phyloP scores from a whole-genome alignment of 2,797 vertebrate species.

The Rhinoraja longicauda region DNA sequence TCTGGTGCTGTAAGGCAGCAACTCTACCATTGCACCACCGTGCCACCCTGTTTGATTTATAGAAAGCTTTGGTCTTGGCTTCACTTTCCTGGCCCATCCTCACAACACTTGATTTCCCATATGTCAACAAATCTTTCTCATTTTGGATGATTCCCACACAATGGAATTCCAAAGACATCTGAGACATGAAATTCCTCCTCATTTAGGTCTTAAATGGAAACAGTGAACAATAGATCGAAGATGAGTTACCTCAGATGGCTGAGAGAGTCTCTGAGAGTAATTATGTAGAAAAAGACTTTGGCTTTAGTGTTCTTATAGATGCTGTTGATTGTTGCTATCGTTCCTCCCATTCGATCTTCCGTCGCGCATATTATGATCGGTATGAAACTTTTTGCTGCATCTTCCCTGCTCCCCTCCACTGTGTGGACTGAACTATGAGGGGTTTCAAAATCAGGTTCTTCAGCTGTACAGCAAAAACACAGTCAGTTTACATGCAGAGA shows the following conservation, averaged over 20 bases:
- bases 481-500: background rate
- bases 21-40: no score
- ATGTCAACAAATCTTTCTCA: no score
- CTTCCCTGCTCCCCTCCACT: background rate
- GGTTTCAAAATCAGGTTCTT: background rate
- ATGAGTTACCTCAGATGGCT: constrained; percentile 64
- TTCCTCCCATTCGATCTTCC: constrained; percentile 73
- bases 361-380: constrained; percentile 83
- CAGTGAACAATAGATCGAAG: background rate
- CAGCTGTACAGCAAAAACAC: background rate
- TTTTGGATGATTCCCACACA: no score
- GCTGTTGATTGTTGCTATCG: constrained; percentile 87
- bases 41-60: no score
- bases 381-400: constrained; percentile 57
- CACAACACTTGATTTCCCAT: no score
- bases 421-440: background rate
- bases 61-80: no score
- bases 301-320: constrained; percentile 79
- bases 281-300: constrained; percentile 80
- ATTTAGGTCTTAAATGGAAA: no score
- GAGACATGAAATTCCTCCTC: no score
- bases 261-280: constrained; percentile 75
- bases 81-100: no score
- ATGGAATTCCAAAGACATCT: no score
- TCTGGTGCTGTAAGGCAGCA: no score